These are phyloP conservation scores for Serranus cabrilla DNA, from an alignment of 2,797 vertebrate species.

Conservation along the genomic window DNA sequence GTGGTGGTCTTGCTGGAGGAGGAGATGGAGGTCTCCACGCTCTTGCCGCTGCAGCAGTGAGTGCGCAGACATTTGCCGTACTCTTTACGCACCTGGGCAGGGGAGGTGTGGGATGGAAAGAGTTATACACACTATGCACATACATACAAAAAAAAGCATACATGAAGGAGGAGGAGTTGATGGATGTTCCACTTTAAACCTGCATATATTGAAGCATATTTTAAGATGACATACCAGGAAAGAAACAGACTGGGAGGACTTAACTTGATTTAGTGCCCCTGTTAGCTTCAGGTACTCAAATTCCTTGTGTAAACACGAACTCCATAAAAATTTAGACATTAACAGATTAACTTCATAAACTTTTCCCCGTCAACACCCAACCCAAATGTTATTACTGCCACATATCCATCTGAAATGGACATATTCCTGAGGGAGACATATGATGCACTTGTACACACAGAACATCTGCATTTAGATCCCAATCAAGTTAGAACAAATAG, in stretches of 20 bases:
- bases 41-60: slow-evolving; percentile 98
- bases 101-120: not conserved
- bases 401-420: slow-evolving; percentile 62
- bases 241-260: slow-evolving; percentile 22
- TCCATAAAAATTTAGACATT: slow-evolving; percentile 57
- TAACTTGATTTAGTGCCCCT: slow-evolving; percentile 28
- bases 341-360: slow-evolving; percentile 70
- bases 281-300: slow-evolving; percentile 33
- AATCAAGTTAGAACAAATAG: slow-evolving; percentile 86
- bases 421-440: slow-evolving; percentile 63
- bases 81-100: slow-evolving; percentile 94
- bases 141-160: not conserved
- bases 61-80: slow-evolving; percentile 97
- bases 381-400: slow-evolving; percentile 56
- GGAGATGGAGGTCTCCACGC: slow-evolving; percentile 96
- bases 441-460: slow-evolving; percentile 72
- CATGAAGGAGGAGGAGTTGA: not conserved
- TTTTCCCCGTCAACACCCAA: slow-evolving; percentile 49
- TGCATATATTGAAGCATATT: slow-evolving; percentile 14
- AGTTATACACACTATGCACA: not conserved
- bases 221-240: slow-evolving; percentile 8
- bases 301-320: slow-evolving; percentile 51
- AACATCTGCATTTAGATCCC: slow-evolving; percentile 86
- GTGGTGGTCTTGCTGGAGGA: slow-evolving; percentile 97
- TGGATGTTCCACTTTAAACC: slow-evolving; percentile 16